Evolutionary conservation across 2,113 vertebrate genomes (phyloP).

Genomic region (Burhinus bistriatus): DNA sequence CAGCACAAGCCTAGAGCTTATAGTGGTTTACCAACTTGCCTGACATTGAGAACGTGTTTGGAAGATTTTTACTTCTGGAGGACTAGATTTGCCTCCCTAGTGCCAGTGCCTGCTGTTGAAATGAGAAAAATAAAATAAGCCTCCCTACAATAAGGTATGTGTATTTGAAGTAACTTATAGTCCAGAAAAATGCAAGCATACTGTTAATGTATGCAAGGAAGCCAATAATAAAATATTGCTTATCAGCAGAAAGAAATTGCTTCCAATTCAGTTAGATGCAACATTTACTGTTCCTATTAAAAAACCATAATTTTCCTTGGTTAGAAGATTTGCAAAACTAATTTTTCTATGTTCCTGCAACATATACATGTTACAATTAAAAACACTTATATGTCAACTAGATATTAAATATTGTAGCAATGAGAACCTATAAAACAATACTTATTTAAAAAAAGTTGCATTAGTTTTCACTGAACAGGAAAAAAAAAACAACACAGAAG

Average conservation of each 20-base stretch:
- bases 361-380: not conserved
- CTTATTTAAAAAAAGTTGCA: not conserved
- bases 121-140: not conserved
- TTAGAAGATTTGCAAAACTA: not conserved
- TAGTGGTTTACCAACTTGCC: not conserved
- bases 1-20: not conserved
- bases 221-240: not conserved
- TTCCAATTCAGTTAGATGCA: not conserved
- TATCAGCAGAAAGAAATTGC: not conserved
- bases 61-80: not conserved
- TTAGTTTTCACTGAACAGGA: not conserved
- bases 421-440: not conserved
- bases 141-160: not conserved
- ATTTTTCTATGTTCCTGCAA: not conserved
- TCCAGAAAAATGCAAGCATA: not conserved
- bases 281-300: not conserved
- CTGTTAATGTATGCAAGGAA: not conserved
- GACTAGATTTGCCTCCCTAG: not conserved
- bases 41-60: not conserved
- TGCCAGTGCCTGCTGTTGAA: not conserved
- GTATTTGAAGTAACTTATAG: not conserved
- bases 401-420: not conserved
- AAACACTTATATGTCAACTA: not conserved
- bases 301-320: not conserved
- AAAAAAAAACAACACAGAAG: not conserved